Base-by-base conservation (phyloP, 2,113 vertebrate genomes). In the Capricornis sumatraensis region DNA sequence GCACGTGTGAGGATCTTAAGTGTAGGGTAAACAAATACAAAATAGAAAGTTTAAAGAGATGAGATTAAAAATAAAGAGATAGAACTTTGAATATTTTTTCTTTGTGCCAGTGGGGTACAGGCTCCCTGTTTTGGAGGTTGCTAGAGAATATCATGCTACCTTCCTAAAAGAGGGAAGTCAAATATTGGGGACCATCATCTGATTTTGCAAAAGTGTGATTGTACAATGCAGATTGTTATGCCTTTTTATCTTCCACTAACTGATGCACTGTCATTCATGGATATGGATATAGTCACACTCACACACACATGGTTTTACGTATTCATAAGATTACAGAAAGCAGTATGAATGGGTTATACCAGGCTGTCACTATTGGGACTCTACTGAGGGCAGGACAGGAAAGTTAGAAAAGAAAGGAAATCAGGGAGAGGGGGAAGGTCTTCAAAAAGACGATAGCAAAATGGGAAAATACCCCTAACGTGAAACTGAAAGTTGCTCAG, bases 11-110 rank as follows among this genome's bases (percentile, higher is more conserved):
- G 3, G 97, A 94, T n/a, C 67, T 87, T 76, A 82, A 33, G 13
- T 36, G 10, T n/a, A 92, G n/a, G 50, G 87, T 86, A 92, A 92
- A 71, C 33, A 96, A 82, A 83, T 36, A 25, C 27, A 96, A 93
- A 62, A 60, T 74, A 78, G 30, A 92, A 47, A 85, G n/a, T 47
- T 92, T 62, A 74, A 93, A 85, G 15, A 60, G 23, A 47, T 57
- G 88, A 81, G 36, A 71, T 78, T 84, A 95, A 79, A 97, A 53
- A 78, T 83, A 55, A 15, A 93, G 50, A 92, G 23, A 36, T 47
- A 57, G 27, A 89, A 74, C 7, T 53, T 14, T 64, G n/a, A 43
- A 14, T 62, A 19, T 14, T 12, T 92, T 92, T 67, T 2, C 47
- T n/a, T 78, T 3, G 16, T 79, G 36, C 21, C 17, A 33, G 7